Evolutionary conservation across 1,140 invertebrate species (phyloP).

Genomic region (Micrasema minimum): DNA sequence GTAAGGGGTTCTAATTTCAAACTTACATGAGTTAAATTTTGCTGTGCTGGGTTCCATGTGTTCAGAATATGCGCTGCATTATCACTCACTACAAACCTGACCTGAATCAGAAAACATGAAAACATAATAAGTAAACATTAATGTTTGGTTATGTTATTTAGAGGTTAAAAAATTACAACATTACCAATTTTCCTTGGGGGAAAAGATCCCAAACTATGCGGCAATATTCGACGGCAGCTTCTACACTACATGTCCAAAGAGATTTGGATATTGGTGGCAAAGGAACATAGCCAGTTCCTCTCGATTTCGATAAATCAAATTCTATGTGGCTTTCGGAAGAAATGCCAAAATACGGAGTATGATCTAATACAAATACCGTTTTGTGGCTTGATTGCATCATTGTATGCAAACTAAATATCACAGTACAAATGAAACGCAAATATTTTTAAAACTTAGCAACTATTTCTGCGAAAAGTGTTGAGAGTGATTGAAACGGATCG

Average conservation of each 20-base stretch:
- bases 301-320: conserved; percentile 85
- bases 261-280: conserved; percentile 83
- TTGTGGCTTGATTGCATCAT: conserved; percentile 81
- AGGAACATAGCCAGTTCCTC: conserved; percentile 72
- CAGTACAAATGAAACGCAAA: no score
- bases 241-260: conserved; percentile 94
- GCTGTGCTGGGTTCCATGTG: conserved; percentile 81
- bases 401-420: neutral
- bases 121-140: conserved; percentile 1
- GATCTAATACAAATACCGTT: conserved; percentile 94
- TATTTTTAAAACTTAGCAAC: no score
- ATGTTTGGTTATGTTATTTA: conserved; percentile 7
- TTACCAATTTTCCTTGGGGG: conserved; percentile 86
- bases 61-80: conserved; percentile 82
- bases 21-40: conserved; percentile 85
- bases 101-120: conserved; percentile 63
- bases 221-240: conserved; percentile 94
- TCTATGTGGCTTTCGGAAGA: conserved; percentile 88
- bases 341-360: conserved; percentile 88
- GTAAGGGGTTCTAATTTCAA: no score
- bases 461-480: no score
- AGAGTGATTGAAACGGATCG: no score
- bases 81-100: conserved; percentile 87
- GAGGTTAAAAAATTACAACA: conserved; percentile 3
- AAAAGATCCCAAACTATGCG: conserved; percentile 97